Percentiles rank a stretch among this genome's conserved stretches.
Evolutionary conservation across 1,140 invertebrate species (phyloP).

Genomic region (Helicoverpa zea): DNA sequence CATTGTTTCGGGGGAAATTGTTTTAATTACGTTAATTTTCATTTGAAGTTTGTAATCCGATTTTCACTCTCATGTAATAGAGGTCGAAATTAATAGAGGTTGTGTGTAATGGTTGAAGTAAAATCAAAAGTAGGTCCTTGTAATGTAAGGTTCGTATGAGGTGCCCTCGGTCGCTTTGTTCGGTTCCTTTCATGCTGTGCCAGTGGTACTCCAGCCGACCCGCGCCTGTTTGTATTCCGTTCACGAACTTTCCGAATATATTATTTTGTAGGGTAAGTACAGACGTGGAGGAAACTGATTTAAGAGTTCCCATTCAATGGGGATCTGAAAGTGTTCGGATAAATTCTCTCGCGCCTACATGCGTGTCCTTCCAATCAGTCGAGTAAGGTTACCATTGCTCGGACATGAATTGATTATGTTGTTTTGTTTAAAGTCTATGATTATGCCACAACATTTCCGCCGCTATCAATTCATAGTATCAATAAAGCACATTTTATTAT

Average conservation of each 20-base stretch:
- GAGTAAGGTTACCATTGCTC: constrained; percentile 49
- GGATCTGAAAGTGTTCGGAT: constrained; percentile 66
- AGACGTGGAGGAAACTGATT: constrained; percentile 78
- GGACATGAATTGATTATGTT: constrained; percentile 15
- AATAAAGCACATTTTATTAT: too few species aligned
- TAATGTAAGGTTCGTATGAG: constrained; percentile 65
- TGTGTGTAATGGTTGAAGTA: constrained; percentile 63
- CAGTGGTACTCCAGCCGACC: constrained; percentile 69
- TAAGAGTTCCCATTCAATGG: constrained; percentile 75
- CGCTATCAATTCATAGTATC: too few species aligned
- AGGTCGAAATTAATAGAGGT: constrained; percentile 52
- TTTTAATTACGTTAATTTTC: constrained; percentile 49
- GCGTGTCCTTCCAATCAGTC: constrained; percentile 46
- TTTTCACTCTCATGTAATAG: constrained; percentile 45
- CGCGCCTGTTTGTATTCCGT: constrained; percentile 82
- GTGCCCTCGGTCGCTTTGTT: constrained; percentile 72
- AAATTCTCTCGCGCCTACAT: constrained; percentile 57
- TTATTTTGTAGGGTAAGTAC: constrained; percentile 77
- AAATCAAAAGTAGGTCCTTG: constrained; percentile 69
- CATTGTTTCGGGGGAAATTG: constrained; percentile 42
- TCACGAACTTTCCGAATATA: constrained; percentile 83
- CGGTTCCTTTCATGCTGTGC: constrained; percentile 69
- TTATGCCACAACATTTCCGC: too few species aligned
- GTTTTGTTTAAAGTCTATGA: not conserved
- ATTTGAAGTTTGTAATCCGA: constrained; percentile 47